Evolutionary conservation across 2,888 invertebrate species (phyloP).

Genomic region (Tinea semifulvella): DNA sequence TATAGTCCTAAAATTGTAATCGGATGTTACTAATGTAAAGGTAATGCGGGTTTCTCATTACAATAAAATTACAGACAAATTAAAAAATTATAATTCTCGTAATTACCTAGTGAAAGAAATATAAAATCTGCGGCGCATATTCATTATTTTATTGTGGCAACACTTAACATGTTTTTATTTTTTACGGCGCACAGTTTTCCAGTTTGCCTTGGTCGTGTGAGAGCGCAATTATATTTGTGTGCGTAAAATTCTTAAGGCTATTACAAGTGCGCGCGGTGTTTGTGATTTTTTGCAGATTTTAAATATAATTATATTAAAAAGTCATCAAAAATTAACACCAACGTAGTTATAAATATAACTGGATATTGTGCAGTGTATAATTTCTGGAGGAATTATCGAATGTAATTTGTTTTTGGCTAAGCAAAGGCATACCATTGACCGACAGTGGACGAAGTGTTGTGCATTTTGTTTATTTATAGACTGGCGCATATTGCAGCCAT

Average conservation of each 20-base stretch:
- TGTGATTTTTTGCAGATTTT: constrained; percentile 22
- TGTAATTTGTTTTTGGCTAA: neutral
- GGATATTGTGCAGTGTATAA: neutral
- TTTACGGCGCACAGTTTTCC: constrained; percentile 1
- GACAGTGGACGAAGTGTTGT: constrained; percentile 24
- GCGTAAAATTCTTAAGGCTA: constrained; percentile 32
- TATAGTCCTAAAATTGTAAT: too few relatives aligned
- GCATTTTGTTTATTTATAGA: constrained; percentile 66
- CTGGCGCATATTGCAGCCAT: constrained; percentile 59
- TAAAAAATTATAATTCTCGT: too few relatives aligned
- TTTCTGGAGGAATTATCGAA: neutral
- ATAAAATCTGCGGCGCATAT: neutral
- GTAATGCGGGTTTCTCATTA: too few relatives aligned
- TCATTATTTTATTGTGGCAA: constrained; percentile 8
- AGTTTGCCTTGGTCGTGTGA: constrained; percentile 4
- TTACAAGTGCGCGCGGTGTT: constrained; percentile 23
- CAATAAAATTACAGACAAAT: too few relatives aligned
- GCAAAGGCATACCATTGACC: neutral
- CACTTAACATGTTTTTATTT: constrained; percentile 5
- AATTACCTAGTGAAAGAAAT: too few relatives aligned
- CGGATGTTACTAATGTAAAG: too few relatives aligned
- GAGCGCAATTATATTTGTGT: constrained; percentile 17
- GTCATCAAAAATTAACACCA: neutral
- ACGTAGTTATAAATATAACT: neutral
- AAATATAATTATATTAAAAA: neutral